Percentiles rank a stretch among this genome's conserved stretches.
Conservation (phyloP, 2,888 invertebrate genomes). For the Cheilosia urbana region DNA sequence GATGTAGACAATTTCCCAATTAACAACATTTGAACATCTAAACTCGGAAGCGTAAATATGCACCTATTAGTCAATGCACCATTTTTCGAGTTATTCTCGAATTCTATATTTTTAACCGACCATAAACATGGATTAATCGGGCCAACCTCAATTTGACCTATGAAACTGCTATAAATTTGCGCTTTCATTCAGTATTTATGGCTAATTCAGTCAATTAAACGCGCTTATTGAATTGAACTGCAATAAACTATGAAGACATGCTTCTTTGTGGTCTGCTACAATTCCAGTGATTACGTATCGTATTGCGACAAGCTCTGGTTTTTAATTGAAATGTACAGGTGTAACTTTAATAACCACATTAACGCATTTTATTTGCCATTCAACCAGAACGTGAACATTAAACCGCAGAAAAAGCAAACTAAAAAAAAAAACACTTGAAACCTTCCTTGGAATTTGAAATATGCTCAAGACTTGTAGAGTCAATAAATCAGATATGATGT, state of each 20-base stretch:
- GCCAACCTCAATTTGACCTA: constrained; percentile 8
- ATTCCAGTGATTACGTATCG: neutral
- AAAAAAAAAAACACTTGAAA: neutral
- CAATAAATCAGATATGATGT: constrained; percentile 37
- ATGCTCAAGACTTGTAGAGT: constrained; percentile 16
- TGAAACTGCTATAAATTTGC: constrained; percentile 6
- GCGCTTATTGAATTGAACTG: neutral
- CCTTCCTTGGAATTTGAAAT: constrained; percentile 49
- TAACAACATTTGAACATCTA: no score
- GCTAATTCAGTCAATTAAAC: neutral
- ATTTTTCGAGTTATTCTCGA: no score
- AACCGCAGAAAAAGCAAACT: constrained; percentile 16
- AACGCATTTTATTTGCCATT: constrained; percentile 31
- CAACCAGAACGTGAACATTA: constrained; percentile 21
- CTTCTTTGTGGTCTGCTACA: constrained; percentile 12
- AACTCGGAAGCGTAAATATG: no score
- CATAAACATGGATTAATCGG: neutral
- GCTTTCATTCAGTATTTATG: constrained; percentile 3
- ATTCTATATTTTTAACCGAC: neutral
- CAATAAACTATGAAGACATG: neutral
- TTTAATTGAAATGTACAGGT: constrained; percentile 29
- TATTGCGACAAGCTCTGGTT: constrained; percentile 2
- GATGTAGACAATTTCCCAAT: no score
- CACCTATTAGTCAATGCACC: no score
- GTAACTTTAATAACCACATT: constrained; percentile 36